Conservation (phyloP, 1,140 invertebrate species). For the Amphibalanus amphitrite region DNA sequence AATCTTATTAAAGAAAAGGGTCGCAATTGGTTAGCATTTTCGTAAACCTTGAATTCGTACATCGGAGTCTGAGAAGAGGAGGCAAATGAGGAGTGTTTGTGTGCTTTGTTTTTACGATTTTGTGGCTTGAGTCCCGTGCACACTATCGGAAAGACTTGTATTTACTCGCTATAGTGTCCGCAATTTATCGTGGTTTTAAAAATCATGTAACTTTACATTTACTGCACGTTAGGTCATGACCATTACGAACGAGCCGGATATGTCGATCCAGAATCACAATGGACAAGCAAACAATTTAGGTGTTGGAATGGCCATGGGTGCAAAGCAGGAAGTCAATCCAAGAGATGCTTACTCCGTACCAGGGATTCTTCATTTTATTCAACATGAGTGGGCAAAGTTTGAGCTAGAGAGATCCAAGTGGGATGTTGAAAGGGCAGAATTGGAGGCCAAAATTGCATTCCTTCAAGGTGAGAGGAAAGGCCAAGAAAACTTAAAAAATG, state of each 20-base stretch:
- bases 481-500: slow-evolving; percentile 97
- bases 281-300: not conserved
- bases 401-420: slow-evolving; percentile 97
- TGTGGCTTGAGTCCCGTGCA: too few species aligned
- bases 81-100: too few species aligned
- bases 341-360: slow-evolving; percentile 71
- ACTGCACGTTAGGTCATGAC: not conserved
- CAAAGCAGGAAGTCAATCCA: not conserved
- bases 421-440: slow-evolving; percentile 97
- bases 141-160: too few species aligned
- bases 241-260: not conserved
- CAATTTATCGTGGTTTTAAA: too few species aligned
- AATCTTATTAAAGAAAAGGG: too few species aligned
- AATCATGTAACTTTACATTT: not conserved
- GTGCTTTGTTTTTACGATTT: too few species aligned
- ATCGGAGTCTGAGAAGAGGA: too few species aligned
- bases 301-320: not conserved
- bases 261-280: not conserved
- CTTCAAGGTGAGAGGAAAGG: slow-evolving; percentile 97
- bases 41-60: too few species aligned
- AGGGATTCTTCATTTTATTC: slow-evolving; percentile 96
- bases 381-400: slow-evolving; percentile 98
- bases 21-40: too few species aligned
- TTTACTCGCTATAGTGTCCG: too few species aligned
- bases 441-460: slow-evolving; percentile 96